phyloP scores from a whole-genome alignment of 2,113 vertebrate genomes.

The Leptodactylus fuscus region DNA sequence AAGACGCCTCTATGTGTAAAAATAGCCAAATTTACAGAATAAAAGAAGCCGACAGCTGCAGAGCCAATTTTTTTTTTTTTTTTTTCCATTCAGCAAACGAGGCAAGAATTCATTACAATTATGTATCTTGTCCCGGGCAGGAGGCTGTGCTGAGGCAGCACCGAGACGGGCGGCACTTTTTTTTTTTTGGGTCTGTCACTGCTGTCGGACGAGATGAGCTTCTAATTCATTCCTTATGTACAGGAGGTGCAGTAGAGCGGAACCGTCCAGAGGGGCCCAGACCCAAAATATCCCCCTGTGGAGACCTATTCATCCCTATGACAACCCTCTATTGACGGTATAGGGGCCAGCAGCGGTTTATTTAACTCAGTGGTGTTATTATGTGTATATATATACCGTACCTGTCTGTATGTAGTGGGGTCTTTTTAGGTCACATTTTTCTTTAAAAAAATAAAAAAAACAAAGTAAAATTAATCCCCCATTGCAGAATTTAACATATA shows the following conservation, averaged over 20 bases:
- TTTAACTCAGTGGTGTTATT: not conserved
- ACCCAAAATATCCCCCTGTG: conserved; percentile 38
- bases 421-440: too few relatives aligned
- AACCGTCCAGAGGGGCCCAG: conserved; percentile 6
- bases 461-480: too few relatives aligned
- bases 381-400: not conserved
- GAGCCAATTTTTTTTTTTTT: conserved; percentile 14
- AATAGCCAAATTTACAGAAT: conserved; percentile 56
- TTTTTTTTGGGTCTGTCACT: conserved; percentile 1
- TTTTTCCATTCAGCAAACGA: conserved; percentile 43
- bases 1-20: conserved; percentile 21
- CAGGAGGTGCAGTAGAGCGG: conserved; percentile 19
- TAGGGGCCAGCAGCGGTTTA: not conserved
- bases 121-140: conserved; percentile 44
- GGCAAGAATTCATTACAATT: conserved; percentile 47
- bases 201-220: conserved; percentile 12
- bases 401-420: not conserved
- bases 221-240: conserved; percentile 52
- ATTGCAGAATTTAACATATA: too few relatives aligned
- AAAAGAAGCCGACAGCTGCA: conserved; percentile 33
- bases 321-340: not conserved
- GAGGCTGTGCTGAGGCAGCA: conserved; percentile 50
- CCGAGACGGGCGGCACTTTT: not conserved
- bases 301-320: not conserved
- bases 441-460: too few relatives aligned